Evolutionary conservation across 2,888 invertebrate species (phyloP).

Genomic region (Lycocerus yunnanus): DNA sequence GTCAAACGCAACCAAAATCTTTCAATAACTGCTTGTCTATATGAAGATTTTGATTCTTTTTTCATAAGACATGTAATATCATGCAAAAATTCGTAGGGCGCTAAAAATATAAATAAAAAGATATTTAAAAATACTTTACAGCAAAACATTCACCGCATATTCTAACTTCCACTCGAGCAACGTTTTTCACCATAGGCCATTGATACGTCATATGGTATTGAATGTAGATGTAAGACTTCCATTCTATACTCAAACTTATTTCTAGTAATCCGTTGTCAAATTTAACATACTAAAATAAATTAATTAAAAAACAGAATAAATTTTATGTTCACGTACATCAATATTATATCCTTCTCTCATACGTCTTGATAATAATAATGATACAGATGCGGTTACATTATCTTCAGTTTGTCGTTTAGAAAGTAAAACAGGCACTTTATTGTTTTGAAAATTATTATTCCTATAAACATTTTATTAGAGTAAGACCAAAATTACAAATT

Average conservation of each 20-base stretch:
- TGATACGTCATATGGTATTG: constrained; percentile 67
- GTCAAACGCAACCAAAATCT: constrained; percentile 69
- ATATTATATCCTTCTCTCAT: constrained; percentile 77
- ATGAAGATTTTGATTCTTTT: constrained; percentile 66
- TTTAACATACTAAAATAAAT: constrained; percentile 57
- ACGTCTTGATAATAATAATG: constrained; percentile 71
- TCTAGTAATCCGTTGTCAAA: constrained; percentile 62
- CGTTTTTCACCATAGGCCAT: constrained; percentile 61
- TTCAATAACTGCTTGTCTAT: constrained; percentile 68
- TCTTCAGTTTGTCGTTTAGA: constrained; percentile 68
- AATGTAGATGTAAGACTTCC: constrained; percentile 73
- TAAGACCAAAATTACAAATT: background rate
- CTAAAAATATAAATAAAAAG: constrained; percentile 45
- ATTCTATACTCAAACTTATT: constrained; percentile 69
- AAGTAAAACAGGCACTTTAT: constrained; percentile 60
- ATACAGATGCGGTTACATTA: constrained; percentile 64
- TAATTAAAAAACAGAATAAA: background rate
- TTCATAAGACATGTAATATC: constrained; percentile 71
- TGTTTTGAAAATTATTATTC: constrained; percentile 62
- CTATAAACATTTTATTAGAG: constrained; percentile 44
- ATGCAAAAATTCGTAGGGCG: constrained; percentile 74
- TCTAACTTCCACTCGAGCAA: constrained; percentile 52
- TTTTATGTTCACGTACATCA: constrained; percentile 55
- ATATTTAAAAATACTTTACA: background rate
- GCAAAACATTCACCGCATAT: constrained; percentile 47